phyloP scores from a whole-genome alignment of 64 coral and sea anemone species.

The Montipora foliosa region DNA sequence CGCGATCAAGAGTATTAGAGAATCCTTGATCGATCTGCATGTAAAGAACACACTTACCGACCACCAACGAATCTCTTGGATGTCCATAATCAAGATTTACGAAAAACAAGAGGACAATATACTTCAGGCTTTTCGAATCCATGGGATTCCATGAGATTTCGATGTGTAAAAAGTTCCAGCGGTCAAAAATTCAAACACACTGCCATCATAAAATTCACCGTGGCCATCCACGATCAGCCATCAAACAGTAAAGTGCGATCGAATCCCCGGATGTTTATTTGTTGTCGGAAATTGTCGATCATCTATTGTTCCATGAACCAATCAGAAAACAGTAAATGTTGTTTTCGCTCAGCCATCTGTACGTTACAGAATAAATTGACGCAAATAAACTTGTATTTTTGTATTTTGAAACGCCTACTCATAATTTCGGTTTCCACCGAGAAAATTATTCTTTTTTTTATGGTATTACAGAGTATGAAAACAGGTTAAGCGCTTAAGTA shows the following conservation, averaged over 20 bases:
- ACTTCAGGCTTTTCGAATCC: slow-evolving; percentile 70
- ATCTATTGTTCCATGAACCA: slow-evolving; percentile 57
- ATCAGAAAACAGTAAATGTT: slow-evolving; percentile 33
- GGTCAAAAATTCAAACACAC: not conserved
- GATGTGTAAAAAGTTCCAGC: not conserved
- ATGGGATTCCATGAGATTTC: slow-evolving; percentile 68
- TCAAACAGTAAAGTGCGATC: not conserved
- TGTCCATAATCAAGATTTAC: slow-evolving; percentile 62
- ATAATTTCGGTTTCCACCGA: not conserved
- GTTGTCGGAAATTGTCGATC: slow-evolving; percentile 42
- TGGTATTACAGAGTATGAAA: not conserved
- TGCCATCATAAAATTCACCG: not conserved
- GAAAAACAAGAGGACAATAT: slow-evolving; percentile 5
- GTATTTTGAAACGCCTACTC: not conserved
- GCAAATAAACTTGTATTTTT: not conserved
- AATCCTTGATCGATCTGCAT: not conserved
- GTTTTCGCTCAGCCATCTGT: slow-evolving; percentile 27
- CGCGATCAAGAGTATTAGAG: not conserved
- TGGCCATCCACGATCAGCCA: not conserved
- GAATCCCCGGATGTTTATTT: slow-evolving; percentile 64
- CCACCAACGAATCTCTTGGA: slow-evolving; percentile 38
- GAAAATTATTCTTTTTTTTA: not conserved
- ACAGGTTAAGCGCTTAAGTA: no score
- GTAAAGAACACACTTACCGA: slow-evolving; percentile 38
- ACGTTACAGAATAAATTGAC: not conserved